Evolutionary conservation across 1,140 invertebrate genomes (phyloP), one percentile per base, ranked within the genome.

Genomic region (Drosophila ironensis): DNA sequence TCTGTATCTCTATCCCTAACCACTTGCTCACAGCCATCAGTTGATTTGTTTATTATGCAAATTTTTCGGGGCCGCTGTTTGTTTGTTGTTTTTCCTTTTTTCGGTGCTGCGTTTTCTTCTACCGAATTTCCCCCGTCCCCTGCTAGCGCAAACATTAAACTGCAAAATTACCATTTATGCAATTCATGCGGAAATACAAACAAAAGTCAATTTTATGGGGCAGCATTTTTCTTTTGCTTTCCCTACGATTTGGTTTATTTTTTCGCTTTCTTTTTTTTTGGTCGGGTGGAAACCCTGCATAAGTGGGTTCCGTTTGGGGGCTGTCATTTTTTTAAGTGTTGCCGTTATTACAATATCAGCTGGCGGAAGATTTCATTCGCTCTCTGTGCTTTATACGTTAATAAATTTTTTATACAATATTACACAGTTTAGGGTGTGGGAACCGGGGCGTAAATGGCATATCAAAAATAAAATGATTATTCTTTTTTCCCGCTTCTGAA

Each of bases 131-230:
- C 20, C 57, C 14, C 24, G 37, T 30, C 19, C 27, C 9, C 61
- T 28, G 50, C 57, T 76, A 41, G 38, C 45, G 45, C 81, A 56
- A 75, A 84, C 80, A 78, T 86, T 86, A 86, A 84, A 84, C 70
- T 78, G 73, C 78, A 73, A 86, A 84, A 86, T 86, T 86, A 86
- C 80, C 80, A 86, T 86, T 86, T 80, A 86, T 86, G 75, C 80
- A 84, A 86, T 86, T 84, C 80, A 84, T 75, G 80, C 80, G 80
- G 80, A 84, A 84, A 86, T 80, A 86, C 80, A 86, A 86, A 87
- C 74, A 87, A 86, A 86, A 86, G 75, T 86, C 81, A 75, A 86
- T 86, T 86, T 87, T 87, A 75, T 86, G 75, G 75, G 35, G 22
- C 52, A 63, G 45, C 30, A 19, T 63, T 47, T 61, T 37, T 38